Evolutionary conservation across 2,797 vertebrate species (phyloP), one percentile per base, ranked within the genome.

Genomic region (Myiotriccus ornatus): DNA sequence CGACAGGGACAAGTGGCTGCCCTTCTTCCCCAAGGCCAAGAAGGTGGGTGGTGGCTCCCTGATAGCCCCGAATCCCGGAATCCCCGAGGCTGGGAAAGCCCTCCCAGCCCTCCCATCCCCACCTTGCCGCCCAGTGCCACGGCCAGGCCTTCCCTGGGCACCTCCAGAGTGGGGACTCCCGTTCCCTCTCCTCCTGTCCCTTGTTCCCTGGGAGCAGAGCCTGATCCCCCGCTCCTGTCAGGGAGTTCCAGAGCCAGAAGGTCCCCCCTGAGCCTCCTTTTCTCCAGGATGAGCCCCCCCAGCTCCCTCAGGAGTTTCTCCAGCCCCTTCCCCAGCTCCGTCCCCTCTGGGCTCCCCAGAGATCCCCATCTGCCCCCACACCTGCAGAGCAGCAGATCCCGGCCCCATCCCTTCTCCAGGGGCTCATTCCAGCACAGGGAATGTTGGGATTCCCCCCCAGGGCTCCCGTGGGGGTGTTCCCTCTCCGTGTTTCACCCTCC

Each of bases 1-100:
- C 2, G 99, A 99, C 97, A 99, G 98, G 95, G 99, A 99, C 95
- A 99, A 99, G 97, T 99, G 99, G 99, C 97, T 59, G 57, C 57
- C 57, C 57, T 59, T 59, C 57, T 59, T 59, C 57, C 57, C 57
- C 57, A 59, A 59, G 57, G 57, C 57, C 16, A 99, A 99, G 88
- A 99, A 99, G 98, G 99, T 99, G 89, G 39, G 95, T 90, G 35
- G 90, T 84, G 53, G 10, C 6, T 13, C 5, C 7, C 21, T 20
- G 44, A 39, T 3, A 17, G 22, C n/a, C 55, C 55, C 4, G 9
- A 35, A 35, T 35, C 34, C 56, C 17, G 12, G 16, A 28, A 28
- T 37, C 9, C 23, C 17, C 12, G 57, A 37, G 57, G 16, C 3
- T 37, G 34, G 56, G 15, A 59, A 59, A 37, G 56, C 24, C 56